Conservation (phyloP, 1,140 invertebrate species). For the Cepaea nemoralis region DNA sequence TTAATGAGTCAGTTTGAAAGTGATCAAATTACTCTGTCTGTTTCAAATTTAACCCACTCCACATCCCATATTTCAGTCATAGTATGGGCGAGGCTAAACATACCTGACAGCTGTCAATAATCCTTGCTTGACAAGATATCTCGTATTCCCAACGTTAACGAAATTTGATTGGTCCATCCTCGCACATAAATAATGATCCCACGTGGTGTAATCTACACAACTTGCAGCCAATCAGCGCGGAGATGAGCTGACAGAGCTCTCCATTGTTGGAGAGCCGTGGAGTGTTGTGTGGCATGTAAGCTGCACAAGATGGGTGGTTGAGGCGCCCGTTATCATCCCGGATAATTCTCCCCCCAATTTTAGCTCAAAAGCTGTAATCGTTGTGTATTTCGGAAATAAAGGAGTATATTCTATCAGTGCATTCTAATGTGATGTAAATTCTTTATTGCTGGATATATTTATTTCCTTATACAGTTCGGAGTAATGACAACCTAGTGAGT, state of each 20-base stretch:
- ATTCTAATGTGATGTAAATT: background rate
- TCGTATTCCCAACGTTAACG: background rate
- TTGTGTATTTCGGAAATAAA: background rate
- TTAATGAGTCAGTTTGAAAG: too few species aligned
- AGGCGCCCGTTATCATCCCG: conserved; percentile 48
- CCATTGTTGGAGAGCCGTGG: conserved; percentile 53
- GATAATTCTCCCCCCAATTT: conserved; percentile 3
- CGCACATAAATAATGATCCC: conserved; percentile 40
- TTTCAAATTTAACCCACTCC: conserved; percentile 13
- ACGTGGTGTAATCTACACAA: background rate
- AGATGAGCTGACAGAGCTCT: conserved; percentile 63
- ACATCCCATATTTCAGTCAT: conserved; percentile 23
- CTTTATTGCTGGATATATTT: conserved; percentile 16
- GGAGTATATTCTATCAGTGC: background rate
- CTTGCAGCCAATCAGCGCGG: conserved; percentile 54
- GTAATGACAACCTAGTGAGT: background rate
- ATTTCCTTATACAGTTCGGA: background rate
- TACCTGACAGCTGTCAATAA: background rate
- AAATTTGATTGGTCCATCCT: conserved; percentile 3
- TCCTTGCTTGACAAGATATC: conserved; percentile 24
- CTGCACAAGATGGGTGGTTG: conserved; percentile 56
- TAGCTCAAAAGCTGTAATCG: background rate
- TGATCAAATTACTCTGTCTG: background rate
- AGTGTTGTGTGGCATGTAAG: conserved; percentile 44
- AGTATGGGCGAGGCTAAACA: background rate